Conservation (phyloP, 1,140 invertebrate species). For the Araneus ventricosus region DNA sequence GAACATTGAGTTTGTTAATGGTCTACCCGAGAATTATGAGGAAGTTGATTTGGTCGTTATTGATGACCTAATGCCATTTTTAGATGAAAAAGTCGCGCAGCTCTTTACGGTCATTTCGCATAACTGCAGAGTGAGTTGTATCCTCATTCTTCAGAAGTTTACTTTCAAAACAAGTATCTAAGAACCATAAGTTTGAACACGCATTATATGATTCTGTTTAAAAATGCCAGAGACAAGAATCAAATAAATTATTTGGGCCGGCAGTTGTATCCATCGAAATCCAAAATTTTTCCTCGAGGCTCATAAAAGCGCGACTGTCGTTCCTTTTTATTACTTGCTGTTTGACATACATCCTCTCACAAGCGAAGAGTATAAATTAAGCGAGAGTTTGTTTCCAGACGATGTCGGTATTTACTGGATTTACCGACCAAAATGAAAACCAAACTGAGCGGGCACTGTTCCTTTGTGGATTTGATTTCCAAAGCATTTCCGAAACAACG, state of each 20-base stretch:
- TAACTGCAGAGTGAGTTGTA: constrained; percentile 35
- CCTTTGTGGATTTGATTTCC: not conserved
- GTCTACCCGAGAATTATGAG: not conserved
- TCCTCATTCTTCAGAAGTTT: no score
- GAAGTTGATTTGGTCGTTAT: not conserved
- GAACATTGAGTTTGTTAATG: no score
- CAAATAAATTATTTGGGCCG: constrained; percentile 41
- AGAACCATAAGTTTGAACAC: constrained; percentile 47
- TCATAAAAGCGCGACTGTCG: not conserved
- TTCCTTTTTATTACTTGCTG: not conserved
- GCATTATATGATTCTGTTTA: constrained; percentile 59
- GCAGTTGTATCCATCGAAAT: not conserved
- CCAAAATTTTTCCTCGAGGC: not conserved
- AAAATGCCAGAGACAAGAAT: constrained; percentile 7
- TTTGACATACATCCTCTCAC: not conserved
- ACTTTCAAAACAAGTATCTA: not conserved
- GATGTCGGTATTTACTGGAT: not conserved
- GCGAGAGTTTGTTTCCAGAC: not conserved
- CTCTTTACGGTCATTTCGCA: constrained; percentile 43
- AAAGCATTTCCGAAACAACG: not conserved
- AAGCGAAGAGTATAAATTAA: not conserved
- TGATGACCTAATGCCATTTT: constrained; percentile 12
- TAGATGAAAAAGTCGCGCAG: constrained; percentile 44
- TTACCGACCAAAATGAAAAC: not conserved
- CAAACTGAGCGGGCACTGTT: not conserved